Conservation (phyloP, 2,113 vertebrate species). For the Sminthopsis crassicaudata region DNA sequence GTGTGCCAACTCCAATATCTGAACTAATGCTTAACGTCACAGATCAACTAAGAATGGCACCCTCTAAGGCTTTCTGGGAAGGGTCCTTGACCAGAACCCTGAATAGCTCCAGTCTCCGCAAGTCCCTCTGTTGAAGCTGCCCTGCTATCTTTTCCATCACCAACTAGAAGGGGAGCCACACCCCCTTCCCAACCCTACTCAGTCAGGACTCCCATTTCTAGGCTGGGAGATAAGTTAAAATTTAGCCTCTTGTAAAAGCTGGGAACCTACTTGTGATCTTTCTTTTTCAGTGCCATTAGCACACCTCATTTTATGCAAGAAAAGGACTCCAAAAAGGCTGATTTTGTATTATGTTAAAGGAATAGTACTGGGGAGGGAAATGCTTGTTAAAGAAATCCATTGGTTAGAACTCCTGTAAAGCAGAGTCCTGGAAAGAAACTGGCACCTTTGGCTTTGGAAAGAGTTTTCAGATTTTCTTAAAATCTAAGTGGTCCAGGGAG, state of each 20-base stretch:
- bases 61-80: not conserved
- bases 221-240: not conserved
- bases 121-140: not conserved
- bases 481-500: not conserved
- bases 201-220: not conserved
- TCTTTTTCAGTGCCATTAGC: not conserved
- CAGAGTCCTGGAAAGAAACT: not conserved
- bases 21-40: not conserved
- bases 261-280: not conserved
- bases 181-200: not conserved
- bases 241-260: not conserved
- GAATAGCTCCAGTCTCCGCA: not conserved
- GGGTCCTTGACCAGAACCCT: not conserved
- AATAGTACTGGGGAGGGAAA: not conserved
- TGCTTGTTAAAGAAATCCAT: not conserved
- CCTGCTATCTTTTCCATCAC: not conserved
- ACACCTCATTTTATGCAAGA: not conserved
- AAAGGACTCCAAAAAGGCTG: not conserved
- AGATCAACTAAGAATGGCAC: not conserved
- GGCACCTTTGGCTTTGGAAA: not conserved
- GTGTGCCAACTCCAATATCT: not conserved
- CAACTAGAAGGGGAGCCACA: not conserved
- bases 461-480: not conserved
- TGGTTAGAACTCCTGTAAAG: not conserved
- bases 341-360: not conserved